These are phyloP conservation scores for Manis crassicaudata DNA, from an alignment of 2,797 vertebrate genomes.

Conservation along the genomic window DNA sequence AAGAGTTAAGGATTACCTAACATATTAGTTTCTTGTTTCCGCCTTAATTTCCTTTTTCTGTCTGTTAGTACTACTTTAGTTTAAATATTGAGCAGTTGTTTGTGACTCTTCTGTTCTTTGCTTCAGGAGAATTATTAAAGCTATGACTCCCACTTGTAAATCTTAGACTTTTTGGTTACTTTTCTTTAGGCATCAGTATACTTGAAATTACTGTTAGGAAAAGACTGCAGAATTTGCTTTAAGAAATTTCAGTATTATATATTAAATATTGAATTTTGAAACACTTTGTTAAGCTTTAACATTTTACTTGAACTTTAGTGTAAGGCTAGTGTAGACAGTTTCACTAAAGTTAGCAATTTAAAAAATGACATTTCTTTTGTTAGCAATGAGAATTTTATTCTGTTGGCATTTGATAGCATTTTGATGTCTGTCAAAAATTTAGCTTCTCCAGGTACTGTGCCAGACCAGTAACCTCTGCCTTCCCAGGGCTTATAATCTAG, in stretches of 20 bases:
- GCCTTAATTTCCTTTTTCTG: background rate
- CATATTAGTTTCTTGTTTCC: background rate
- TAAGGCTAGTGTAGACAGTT: background rate
- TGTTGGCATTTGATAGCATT: background rate
- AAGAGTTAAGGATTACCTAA: background rate
- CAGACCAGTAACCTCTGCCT: background rate
- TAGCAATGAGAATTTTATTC: conserved; percentile 5
- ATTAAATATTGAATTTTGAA: background rate
- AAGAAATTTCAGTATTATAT: background rate
- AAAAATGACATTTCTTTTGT: background rate
- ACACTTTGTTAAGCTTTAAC: conserved; percentile 13
- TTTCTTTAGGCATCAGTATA: background rate
- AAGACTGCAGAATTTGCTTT: background rate
- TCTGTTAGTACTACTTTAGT: background rate
- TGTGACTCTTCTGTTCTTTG: background rate
- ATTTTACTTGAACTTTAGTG: background rate
- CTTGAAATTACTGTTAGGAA: conserved; percentile 17
- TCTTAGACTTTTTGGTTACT: background rate
- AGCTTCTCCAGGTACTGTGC: background rate
- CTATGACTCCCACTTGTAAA: background rate
- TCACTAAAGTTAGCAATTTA: conserved; percentile 6
- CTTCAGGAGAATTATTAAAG: background rate
- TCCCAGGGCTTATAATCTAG: background rate
- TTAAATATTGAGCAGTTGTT: background rate
- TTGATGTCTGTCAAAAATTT: background rate